These are phyloP conservation scores for Theristicus caerulescens DNA, from an alignment of 2,113 vertebrate species.

Conservation along the genomic window DNA sequence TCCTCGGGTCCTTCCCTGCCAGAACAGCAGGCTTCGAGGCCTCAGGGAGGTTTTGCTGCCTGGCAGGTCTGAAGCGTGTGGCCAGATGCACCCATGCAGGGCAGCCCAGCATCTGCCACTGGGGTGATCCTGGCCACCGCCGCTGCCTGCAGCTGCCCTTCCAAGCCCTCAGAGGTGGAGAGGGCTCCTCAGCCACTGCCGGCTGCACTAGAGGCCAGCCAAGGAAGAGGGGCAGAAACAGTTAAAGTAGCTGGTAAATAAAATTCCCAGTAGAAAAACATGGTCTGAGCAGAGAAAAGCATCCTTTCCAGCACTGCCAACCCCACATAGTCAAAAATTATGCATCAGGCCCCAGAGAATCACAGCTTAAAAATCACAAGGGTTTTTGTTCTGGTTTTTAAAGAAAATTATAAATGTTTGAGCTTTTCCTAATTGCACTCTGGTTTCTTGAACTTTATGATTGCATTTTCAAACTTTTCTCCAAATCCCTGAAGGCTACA, in stretches of 20 bases:
- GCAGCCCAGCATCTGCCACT: not conserved
- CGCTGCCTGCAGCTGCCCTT: not conserved
- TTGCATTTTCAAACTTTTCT: conserved; percentile 12
- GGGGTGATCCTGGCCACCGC: not conserved
- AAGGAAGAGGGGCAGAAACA: not conserved
- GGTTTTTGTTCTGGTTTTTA: not conserved
- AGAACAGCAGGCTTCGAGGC: rapidly evolving
- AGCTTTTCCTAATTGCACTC: not conserved
- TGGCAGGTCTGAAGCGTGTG: not conserved
- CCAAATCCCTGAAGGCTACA: not conserved
- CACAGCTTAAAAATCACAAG: not conserved
- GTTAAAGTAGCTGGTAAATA: not conserved
- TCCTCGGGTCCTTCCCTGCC: not conserved
- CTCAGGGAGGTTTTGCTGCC: not conserved
- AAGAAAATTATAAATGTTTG: conserved; percentile 10
- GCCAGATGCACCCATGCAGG: not conserved
- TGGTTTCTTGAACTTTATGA: conserved; percentile 15
- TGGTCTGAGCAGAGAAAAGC: not conserved
- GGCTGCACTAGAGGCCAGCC: not conserved
- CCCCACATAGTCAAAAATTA: conserved; percentile 4
- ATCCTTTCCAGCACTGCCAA: conserved; percentile 27
- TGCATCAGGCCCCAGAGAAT: not conserved
- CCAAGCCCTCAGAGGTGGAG: not conserved
- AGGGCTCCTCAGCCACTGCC: not conserved
- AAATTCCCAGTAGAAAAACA: not conserved